These are phyloP conservation scores for Chaitophorus viminalis DNA, from an alignment of 2,888 invertebrate species.

Conservation along the genomic window DNA sequence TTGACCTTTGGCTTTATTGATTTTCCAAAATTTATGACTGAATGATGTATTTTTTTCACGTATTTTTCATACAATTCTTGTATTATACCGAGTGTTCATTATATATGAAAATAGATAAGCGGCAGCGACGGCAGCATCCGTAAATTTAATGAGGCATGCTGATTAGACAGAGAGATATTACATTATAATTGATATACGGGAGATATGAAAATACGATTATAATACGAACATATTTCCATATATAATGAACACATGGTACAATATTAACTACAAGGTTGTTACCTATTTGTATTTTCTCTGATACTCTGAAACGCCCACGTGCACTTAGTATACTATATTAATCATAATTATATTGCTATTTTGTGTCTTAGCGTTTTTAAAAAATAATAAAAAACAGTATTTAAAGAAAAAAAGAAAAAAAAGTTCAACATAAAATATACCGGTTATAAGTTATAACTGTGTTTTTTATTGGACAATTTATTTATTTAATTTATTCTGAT, in stretches of 20 bases:
- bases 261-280: too few species aligned
- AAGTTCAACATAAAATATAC: background rate
- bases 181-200: too few species aligned
- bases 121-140: too few species aligned
- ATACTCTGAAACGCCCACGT: background rate
- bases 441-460: background rate
- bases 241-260: too few species aligned
- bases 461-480: background rate
- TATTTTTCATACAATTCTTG: background rate
- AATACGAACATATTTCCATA: too few species aligned
- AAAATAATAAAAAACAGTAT: too few species aligned
- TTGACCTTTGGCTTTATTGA: conserved; percentile 50
- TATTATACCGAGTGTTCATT: too few species aligned
- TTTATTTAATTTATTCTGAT: background rate
- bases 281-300: too few species aligned
- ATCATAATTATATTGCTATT: background rate
- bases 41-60: conserved; percentile 42
- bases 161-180: too few species aligned
- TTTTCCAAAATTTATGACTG: conserved; percentile 43
- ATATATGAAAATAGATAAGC: too few species aligned
- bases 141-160: too few species aligned
- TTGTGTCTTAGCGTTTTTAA: background rate
- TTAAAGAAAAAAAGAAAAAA: background rate
- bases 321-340: background rate
- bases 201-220: too few species aligned